phyloP scores from a whole-genome alignment of 2,797 vertebrate species.

The Periophthalmus magnuspinnatus region DNA sequence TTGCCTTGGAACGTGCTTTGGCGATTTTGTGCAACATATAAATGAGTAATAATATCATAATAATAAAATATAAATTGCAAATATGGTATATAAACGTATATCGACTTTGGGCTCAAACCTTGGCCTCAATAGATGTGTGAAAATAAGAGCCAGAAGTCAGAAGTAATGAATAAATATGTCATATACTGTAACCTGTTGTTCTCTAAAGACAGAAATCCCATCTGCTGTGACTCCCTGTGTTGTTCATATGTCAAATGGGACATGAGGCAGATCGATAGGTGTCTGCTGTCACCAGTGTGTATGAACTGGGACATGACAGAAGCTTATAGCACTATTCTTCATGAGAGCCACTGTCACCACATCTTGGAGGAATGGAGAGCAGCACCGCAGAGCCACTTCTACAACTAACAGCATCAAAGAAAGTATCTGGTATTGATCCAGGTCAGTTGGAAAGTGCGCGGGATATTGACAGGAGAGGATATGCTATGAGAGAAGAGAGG shows the following conservation, averaged over 20 bases:
- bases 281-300: slow-evolving; percentile 48
- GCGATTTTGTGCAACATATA: too few species aligned
- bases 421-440: slow-evolving; percentile 55
- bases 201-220: not conserved
- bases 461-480: slow-evolving; percentile 23
- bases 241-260: slow-evolving; percentile 34
- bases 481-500: slow-evolving; percentile 18
- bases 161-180: not conserved
- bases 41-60: too few species aligned
- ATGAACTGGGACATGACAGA: slow-evolving; percentile 34
- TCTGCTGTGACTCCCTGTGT: slow-evolving; percentile 30
- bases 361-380: slow-evolving; percentile 58
- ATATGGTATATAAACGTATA: too few species aligned
- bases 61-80: too few species aligned
- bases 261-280: slow-evolving; percentile 56
- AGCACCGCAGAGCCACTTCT: slow-evolving; percentile 28
- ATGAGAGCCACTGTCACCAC: slow-evolving; percentile 37
- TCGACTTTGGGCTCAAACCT: not conserved
- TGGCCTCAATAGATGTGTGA: too few species aligned
- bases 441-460: slow-evolving; percentile 6
- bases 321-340: slow-evolving; percentile 63
- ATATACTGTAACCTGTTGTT: not conserved
- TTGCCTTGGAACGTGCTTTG: too few species aligned
- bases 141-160: not conserved
- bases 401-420: slow-evolving; percentile 27